Evolutionary conservation across 2,888 invertebrate genomes (phyloP).

Genomic region (Dasysyrphus tricinctus): DNA sequence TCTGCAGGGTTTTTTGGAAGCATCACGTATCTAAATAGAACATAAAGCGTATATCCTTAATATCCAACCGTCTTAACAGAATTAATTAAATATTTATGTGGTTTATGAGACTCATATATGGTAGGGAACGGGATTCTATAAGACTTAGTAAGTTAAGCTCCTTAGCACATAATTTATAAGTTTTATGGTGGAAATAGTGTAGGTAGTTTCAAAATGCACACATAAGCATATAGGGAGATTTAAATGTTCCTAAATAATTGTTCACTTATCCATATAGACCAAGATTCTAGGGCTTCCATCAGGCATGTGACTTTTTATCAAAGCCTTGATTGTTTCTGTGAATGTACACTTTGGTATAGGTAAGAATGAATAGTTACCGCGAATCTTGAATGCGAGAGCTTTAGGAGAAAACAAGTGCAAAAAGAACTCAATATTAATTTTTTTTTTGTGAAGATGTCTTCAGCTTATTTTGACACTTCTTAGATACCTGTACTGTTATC

Average conservation of each 20-base stretch:
- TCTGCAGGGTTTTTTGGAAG: not conserved
- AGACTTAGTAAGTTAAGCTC: conserved; percentile 34
- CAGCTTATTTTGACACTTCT: no score
- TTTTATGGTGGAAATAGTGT: conserved; percentile 5
- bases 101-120: conserved; percentile 58
- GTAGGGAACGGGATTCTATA: not conserved
- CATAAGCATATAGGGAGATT: not conserved
- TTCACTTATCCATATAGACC: not conserved
- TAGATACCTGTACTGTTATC: no score
- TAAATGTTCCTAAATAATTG: not conserved
- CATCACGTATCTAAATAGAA: conserved; percentile 31
- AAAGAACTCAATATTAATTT: no score
- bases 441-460: no score
- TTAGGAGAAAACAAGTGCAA: no score
- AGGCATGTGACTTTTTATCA: no score
- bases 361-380: no score
- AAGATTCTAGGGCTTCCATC: no score
- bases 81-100: conserved; percentile 71
- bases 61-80: conserved; percentile 53
- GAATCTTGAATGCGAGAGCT: no score
- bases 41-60: conserved; percentile 50
- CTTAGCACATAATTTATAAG: conserved; percentile 47
- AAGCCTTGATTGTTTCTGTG: no score
- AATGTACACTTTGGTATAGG: no score
- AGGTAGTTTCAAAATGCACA: not conserved